Percentiles rank a stretch among this genome's conserved stretches.
Evolutionary conservation across 2,797 vertebrate species (phyloP).

Genomic region (Gallinago nigripennis): DNA sequence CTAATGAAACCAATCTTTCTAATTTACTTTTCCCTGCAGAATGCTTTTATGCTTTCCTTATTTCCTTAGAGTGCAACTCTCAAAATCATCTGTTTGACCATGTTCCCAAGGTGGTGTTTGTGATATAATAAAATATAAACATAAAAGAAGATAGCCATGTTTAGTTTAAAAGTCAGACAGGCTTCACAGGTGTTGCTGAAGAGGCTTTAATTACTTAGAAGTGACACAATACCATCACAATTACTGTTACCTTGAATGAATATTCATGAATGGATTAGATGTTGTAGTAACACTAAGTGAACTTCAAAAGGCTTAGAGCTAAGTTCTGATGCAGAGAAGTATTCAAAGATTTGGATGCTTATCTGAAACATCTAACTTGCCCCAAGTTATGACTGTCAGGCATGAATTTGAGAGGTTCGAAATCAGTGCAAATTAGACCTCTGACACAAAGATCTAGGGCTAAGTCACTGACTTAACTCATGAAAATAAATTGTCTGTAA

Average conservation of each 20-base stretch:
- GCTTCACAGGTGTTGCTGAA: slow-evolving; percentile 49
- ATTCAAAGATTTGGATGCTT: neutral
- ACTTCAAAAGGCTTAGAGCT: neutral
- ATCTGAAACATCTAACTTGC: neutral
- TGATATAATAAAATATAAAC: slow-evolving; percentile 58
- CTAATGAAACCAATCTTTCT: slow-evolving; percentile 68
- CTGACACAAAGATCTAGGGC: neutral
- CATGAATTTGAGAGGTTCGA: neutral
- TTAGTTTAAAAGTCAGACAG: slow-evolving; percentile 45
- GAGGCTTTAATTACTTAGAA: slow-evolving; percentile 40
- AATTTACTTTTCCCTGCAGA: slow-evolving; percentile 68
- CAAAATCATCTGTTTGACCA: slow-evolving; percentile 67
- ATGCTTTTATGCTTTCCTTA: slow-evolving; percentile 48
- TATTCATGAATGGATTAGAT: slow-evolving; percentile 47
- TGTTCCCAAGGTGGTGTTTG: slow-evolving; percentile 45
- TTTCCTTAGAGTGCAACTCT: slow-evolving; percentile 37
- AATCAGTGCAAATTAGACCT: neutral
- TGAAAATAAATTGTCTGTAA: neutral
- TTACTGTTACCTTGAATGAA: slow-evolving; percentile 31
- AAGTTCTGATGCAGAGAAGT: neutral
- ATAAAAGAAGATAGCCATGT: slow-evolving; percentile 41
- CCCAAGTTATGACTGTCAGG: neutral
- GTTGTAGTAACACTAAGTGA: neutral
- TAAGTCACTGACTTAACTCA: neutral
- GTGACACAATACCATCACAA: slow-evolving; percentile 20